Base-by-base conservation (phyloP, 1,140 invertebrate species). In the Sitophilus oryzae region DNA sequence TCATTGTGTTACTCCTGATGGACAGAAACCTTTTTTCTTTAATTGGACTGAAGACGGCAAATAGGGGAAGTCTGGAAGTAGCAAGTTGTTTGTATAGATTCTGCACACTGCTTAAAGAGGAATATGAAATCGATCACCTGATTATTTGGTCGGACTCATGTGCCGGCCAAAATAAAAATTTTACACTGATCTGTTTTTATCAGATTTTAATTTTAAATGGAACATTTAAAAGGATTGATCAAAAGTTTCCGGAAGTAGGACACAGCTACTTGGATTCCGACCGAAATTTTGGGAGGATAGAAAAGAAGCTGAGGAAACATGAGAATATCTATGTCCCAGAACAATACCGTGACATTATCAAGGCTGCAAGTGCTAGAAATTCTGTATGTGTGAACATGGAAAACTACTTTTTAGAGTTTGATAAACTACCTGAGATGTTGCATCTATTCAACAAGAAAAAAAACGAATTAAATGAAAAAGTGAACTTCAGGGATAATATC, bases 31-130 rank as follows among this genome's bases (percentile, higher is more conserved):
- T 14, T 44, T 25, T 30, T 43, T 60, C 41, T 44, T 34, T 30
- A 60, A 22, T 20, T 61, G 58, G 49, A 56, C 53, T 6, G 54
- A 60, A 43, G 48, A 53, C 38, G 22, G 58, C 48, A 9, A 20
- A 25, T 21, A 51, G 54, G 14, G 58, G 55, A 6, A 52, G 54
- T 48, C 3, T 6, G 4, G 58, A 60, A 52, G 22, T 46, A 25
- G 8, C 10, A 2, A 56, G 37, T 37, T 42, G 36, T 43, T 19
- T 56, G 6, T 44, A 14, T 3, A 9, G 25, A 30, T 56, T 50
- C 36, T 9, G 35, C 4, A 5, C 43, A 50, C 3, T 2, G 3
- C 9, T 2, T 50, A 16, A 30, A 40, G 14, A 14, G 3, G n/a
- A 5, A 41, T 18, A 4, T 14, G 21, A 16, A 16, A 43, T 6